Evolutionary conservation across 2,113 vertebrate genomes (phyloP).

Genomic region (Phrynosoma platyrhinos): DNA sequence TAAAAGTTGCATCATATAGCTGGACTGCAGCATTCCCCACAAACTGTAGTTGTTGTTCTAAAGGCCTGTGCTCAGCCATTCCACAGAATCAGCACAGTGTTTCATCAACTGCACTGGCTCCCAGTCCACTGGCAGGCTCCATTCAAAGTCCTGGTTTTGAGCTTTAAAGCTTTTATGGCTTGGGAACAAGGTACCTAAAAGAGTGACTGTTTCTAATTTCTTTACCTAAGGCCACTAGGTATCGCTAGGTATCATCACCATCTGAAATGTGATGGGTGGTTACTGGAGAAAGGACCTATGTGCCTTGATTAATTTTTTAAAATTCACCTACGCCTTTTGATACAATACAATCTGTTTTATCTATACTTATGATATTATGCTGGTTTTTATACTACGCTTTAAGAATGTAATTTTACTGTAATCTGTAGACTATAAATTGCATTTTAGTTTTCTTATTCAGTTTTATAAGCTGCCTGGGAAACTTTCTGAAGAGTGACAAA

Average conservation of each 20-base stretch:
- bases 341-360: not conserved
- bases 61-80: slow-evolving; percentile 5
- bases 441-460: not conserved
- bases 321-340: not conserved
- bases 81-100: too few relatives aligned
- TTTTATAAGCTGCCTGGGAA: not conserved
- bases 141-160: not conserved
- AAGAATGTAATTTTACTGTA: too few relatives aligned
- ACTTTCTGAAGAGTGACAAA: not conserved
- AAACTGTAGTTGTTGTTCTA: not conserved
- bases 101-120: not conserved
- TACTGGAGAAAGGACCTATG: not conserved
- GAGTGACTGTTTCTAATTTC: not conserved
- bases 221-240: not conserved
- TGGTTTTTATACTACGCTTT: not conserved
- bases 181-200: too few relatives aligned
- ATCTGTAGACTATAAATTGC: too few relatives aligned
- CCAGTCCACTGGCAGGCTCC: not conserved
- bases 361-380: not conserved
- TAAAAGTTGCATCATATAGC: not conserved
- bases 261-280: not conserved
- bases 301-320: too few relatives aligned
- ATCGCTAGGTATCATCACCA: not conserved
- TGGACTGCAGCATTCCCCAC: not conserved
- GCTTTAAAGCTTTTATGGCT: not conserved